Evolutionary conservation across 1,140 invertebrate species (phyloP).

Genomic region (Penaeus indicus): DNA sequence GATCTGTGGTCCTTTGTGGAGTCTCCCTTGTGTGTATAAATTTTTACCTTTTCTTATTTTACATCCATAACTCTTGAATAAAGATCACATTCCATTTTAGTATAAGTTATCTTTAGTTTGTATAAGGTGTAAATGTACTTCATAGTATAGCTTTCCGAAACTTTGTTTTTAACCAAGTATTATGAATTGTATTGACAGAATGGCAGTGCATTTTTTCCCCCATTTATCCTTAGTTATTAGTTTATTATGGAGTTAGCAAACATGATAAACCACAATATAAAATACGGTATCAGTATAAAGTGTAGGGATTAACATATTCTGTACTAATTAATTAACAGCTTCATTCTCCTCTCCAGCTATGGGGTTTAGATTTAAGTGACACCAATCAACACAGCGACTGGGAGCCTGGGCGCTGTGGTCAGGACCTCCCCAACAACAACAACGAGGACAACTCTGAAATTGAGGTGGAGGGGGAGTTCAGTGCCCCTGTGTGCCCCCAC

Average conservation of each 20-base stretch:
- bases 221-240: too few relatives aligned
- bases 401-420: slow-evolving; percentile 45
- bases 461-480: slow-evolving; percentile 34
- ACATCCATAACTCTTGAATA: too few relatives aligned
- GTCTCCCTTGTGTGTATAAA: not conserved
- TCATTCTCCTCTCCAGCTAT: slow-evolving; percentile 40
- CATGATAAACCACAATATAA: too few relatives aligned
- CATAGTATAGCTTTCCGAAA: too few relatives aligned
- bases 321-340: not conserved
- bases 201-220: too few relatives aligned
- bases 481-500: slow-evolving; percentile 24
- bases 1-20: not conserved
- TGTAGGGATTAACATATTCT: not conserved
- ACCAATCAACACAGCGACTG: slow-evolving; percentile 60
- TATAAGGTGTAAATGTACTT: too few relatives aligned
- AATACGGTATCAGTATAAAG: not conserved
- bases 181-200: too few relatives aligned
- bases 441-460: slow-evolving; percentile 44
- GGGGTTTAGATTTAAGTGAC: slow-evolving; percentile 59
- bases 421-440: slow-evolving; percentile 41
- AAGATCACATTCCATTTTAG: too few relatives aligned
- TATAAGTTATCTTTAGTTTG: too few relatives aligned
- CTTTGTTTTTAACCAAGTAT: too few relatives aligned
- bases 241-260: too few relatives aligned
- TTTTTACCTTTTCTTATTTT: not conserved